These are phyloP conservation scores for Drosophila tani DNA, from an alignment of 1,140 invertebrate species.

Conservation along the genomic window DNA sequence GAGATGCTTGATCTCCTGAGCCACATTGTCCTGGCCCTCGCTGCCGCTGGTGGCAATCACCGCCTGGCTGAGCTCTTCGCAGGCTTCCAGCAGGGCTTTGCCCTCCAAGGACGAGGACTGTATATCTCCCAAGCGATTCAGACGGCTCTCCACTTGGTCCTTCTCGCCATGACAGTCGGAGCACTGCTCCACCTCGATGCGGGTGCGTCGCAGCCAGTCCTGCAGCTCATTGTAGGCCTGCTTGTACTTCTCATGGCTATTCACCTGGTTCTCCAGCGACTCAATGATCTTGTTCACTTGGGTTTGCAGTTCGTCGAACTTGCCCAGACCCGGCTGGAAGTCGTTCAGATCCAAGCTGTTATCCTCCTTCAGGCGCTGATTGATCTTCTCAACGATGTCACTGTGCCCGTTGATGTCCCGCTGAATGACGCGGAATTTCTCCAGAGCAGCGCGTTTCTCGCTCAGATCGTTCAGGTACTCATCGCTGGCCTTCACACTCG, in stretches of 20 bases:
- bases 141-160: conserved; percentile 90
- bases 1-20: conserved; percentile 94
- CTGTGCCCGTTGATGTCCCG: conserved; percentile 91
- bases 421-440: conserved; percentile 92
- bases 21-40: conserved; percentile 94
- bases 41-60: conserved; percentile 93
- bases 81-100: conserved; percentile 90
- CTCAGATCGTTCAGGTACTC: conserved; percentile 92
- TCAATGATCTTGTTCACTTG: conserved; percentile 89
- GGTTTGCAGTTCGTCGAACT: conserved; percentile 89
- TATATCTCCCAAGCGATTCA: conserved; percentile 90
- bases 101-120: conserved; percentile 89
- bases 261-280: conserved; percentile 92
- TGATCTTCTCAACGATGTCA: conserved; percentile 91
- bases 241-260: conserved; percentile 94
- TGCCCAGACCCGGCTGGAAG: conserved; percentile 89
- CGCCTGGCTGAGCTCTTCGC: conserved; percentile 90
- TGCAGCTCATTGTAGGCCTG: conserved; percentile 92
- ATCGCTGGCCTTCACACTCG: conserved; percentile 91
- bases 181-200: conserved; percentile 93
- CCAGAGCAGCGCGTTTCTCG: conserved; percentile 94
- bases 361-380: conserved; percentile 89
- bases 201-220: conserved; percentile 94
- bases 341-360: conserved; percentile 88
- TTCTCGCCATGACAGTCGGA: conserved; percentile 94